phyloP scores from a whole-genome alignment of 2,113 vertebrate species.

The Urocitellus parryii region DNA sequence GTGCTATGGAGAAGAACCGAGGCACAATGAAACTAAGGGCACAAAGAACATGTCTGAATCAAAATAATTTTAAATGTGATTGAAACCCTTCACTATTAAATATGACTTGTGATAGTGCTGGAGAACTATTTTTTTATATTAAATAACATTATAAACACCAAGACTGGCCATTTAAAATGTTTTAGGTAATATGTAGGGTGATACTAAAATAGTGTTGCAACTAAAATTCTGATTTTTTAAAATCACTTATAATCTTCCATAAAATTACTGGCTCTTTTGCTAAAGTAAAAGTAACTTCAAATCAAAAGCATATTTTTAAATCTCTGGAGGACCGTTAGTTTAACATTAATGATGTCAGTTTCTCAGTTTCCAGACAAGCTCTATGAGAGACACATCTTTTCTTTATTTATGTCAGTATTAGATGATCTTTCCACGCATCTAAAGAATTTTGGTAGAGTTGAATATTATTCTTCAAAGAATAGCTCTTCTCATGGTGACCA shows the following conservation, averaged over 20 bases:
- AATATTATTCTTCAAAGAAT: slow-evolving; percentile 74
- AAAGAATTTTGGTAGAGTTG: slow-evolving; percentile 82
- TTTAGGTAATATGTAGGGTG: neutral
- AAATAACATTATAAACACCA: slow-evolving; percentile 65
- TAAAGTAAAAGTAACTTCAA: slow-evolving; percentile 81
- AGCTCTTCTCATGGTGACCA: slow-evolving; percentile 56
- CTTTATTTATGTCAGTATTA: neutral
- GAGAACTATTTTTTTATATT: neutral
- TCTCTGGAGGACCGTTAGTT: slow-evolving; percentile 50
- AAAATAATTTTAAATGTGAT: neutral
- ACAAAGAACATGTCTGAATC: slow-evolving; percentile 19
- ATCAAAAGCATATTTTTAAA: slow-evolving; percentile 69
- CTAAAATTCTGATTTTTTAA: slow-evolving; percentile 20
- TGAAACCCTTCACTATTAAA: neutral
- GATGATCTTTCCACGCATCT: slow-evolving; percentile 53
- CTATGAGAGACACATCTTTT: neutral
- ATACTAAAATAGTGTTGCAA: neutral
- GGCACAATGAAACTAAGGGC: slow-evolving; percentile 34
- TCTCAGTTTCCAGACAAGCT: slow-evolving; percentile 58
- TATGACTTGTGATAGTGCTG: neutral
- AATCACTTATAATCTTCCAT: slow-evolving; percentile 27
- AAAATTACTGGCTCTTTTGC: slow-evolving; percentile 58
- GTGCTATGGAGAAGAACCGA: slow-evolving; percentile 53
- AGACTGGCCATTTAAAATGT: slow-evolving; percentile 67
- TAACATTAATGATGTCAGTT: slow-evolving; percentile 64